These are phyloP conservation scores for Gymnothorax javanicus DNA, from an alignment of 2,797 vertebrate genomes.

Conservation along the genomic window DNA sequence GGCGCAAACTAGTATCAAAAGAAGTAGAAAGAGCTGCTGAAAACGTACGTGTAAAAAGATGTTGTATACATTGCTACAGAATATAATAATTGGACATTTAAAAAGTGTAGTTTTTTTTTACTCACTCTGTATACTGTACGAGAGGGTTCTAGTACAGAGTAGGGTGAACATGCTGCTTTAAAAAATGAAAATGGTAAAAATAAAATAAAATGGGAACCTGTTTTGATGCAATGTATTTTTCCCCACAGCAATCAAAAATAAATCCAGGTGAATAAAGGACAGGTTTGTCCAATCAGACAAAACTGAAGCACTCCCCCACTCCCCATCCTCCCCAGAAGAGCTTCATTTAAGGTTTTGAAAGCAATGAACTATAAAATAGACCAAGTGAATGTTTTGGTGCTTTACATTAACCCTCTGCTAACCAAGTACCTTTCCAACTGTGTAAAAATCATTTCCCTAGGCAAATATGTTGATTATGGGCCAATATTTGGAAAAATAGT, in stretches of 20 bases:
- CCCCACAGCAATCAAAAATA: slow-evolving; percentile 1
- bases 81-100: no score
- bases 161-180: neutral
- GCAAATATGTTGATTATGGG: no score
- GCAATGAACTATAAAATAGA: neutral
- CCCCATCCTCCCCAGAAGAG: neutral
- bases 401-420: no score
- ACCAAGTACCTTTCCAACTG: no score
- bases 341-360: neutral
- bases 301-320: neutral
- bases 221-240: neutral
- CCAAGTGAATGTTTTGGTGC: neutral
- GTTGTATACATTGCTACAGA: no score
- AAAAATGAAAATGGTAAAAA: neutral
- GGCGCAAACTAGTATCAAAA: no score
- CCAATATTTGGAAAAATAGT: no score
- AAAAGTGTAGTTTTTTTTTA: no score
- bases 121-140: no score
- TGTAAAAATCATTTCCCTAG: no score
- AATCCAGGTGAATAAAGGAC: neutral
- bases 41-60: no score
- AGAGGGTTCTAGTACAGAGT: neutral
- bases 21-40: no score
- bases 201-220: neutral
- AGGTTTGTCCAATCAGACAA: neutral